Base-by-base conservation (phyloP, 2,113 vertebrate genomes). In the Agapornis roseicollis region DNA sequence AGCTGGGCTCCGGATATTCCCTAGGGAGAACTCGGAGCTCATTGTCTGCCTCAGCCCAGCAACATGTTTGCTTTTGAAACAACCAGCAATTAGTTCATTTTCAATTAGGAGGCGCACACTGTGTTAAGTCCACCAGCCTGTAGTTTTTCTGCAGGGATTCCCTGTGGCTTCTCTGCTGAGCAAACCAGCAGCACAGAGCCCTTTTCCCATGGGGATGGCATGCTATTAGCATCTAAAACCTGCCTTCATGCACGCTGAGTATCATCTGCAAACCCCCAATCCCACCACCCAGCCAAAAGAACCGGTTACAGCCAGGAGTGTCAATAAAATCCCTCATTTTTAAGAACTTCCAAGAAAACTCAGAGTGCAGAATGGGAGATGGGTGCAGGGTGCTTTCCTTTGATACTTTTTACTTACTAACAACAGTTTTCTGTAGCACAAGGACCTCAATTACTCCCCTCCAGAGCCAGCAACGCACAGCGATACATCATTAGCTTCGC, bases 401-500 rank as follows among this genome's bases (percentile, higher is more conserved):
- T 58, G 47, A 46, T 72, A 53, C 60, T 66, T 90, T 91, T 94
- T 84, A 64, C 73, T 95, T 80, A 42, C 47, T 96, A 91, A 89
- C 79, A 89, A 73, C 12, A 85, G 90, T 84, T 91, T 95, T 65
- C 64, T 65, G 64, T 41, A 89, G 68, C 70, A 72, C 71, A 69
- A 80, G 80, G 76, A 73, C 52, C 50, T 82, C 80, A 91, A 60
- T 92, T 80, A 68, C 79, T 89, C 77, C 71, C 41, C 76, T 80
- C 46, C 50, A 63, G 76, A 85, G 90, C 63, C 83, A 80, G 89
- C 80, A 69, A 80, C 86, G 72, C 0, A 20, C 71, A 77, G 52
- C 6, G 73, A 85, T 70, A 58, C 35, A 73, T 85, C 71, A 93
- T 89, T 88, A 93, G 94, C 88, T 64, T 73, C 4, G 11, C 71